Base-by-base conservation (phyloP, 2,888 invertebrate genomes). In the Eristalis arbustorum region DNA sequence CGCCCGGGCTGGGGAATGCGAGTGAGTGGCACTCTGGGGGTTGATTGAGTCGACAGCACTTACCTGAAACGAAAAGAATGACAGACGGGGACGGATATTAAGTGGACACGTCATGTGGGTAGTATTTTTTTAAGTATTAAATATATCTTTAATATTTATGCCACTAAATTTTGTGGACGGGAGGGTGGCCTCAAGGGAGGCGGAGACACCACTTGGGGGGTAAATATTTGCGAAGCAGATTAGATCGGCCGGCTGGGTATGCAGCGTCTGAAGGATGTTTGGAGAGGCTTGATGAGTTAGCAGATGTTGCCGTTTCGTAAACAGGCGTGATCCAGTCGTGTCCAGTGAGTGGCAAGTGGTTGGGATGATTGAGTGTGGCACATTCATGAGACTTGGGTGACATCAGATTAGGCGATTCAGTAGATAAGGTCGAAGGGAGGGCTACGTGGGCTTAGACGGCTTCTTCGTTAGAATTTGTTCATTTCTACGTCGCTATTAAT, bases 41-140 rank as follows among this genome's bases (percentile, higher is more conserved):
- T 73, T 73, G 67, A 74, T 80, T 73, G 56, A 80, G 79, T 80
- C 74, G 73, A 80, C 67, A 80, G 56, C 79, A 80, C 74, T 79
- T 79, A 68, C 73, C 67, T 63, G 61, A 56, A 73, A 73, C 62
- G 28, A 37, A 56, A 22, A 79, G 22, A 40, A 62, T 62, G 31
- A 31, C 31, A 56, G 5, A 28, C n/a, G 13, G 34, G 37, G 34
- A 11, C 23, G 73, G 18, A 56, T 23, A 56, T 56, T 68, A 57
- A 34, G 14, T 37, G 14, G 13, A 68, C 8, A 49, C 8, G 5
- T 18, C 18, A 34, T 22, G 10, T 31, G 10, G 31, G 31, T 10
- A 31, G 31, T 31, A 2, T n/a, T 22, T 68, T 68, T 68, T 56
- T 34, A 23, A 31, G 56, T 22, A 3, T 10, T 57, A 31, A 68